A percentile compares a stretch with the other conserved stretches of the same genome.
These are phyloP conservation scores for Diploptera punctata DNA, from an alignment of 2,888 invertebrate species.

Conservation along the genomic window DNA sequence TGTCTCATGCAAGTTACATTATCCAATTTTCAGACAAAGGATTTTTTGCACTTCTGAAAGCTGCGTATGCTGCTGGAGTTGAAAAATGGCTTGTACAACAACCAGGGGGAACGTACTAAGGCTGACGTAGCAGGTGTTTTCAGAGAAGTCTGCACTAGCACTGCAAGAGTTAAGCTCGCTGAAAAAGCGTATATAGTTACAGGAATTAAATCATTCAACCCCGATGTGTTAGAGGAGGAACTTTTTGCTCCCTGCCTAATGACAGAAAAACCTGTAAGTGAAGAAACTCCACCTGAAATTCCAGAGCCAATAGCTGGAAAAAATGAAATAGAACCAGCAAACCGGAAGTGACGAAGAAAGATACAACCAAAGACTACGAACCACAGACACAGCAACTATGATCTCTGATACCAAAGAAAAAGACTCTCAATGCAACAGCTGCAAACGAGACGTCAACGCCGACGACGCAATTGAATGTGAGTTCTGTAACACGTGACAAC, in stretches of 20 bases:
- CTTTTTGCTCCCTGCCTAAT: neutral
- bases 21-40: slow-evolving; percentile 40
- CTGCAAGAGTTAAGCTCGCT: neutral
- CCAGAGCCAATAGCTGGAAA: no score
- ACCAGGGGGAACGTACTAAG: neutral
- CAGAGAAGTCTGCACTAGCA: neutral
- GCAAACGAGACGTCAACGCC: no score
- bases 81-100: slow-evolving; percentile 1
- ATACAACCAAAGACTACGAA: no score
- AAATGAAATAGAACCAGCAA: no score
- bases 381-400: no score
- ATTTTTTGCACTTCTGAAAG: slow-evolving; percentile 10
- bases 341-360: no score
- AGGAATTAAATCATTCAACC: slow-evolving; percentile 7
- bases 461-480: no score
- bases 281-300: no score
- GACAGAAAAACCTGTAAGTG: neutral
- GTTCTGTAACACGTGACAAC: no score
- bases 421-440: no score
- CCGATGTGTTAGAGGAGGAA: slow-evolving; percentile 2
- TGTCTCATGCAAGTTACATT: slow-evolving; percentile 42
- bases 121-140: slow-evolving; percentile 6
- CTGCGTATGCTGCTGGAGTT: neutral
- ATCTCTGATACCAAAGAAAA: no score
- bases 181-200: neutral